Evolutionary conservation across 2,888 invertebrate genomes (phyloP), one percentile per base, ranked within the genome.

Genomic region (Drosophila barbarae): DNA sequence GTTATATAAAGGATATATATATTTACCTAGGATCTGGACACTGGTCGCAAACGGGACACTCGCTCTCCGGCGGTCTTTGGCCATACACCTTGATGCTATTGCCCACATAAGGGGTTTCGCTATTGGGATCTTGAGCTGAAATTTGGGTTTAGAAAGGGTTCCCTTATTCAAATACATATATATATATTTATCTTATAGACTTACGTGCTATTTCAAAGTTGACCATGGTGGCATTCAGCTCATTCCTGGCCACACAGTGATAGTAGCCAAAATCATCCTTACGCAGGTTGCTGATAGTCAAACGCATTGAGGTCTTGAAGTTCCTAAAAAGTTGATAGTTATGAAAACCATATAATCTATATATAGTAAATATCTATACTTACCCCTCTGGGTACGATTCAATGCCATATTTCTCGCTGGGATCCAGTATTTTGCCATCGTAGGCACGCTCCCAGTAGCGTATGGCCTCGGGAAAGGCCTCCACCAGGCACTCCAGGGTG

Each of bases 381-480:
- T 65, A 89, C 91, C 84, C 90, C 88, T 86, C 90, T 84, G 83
- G 92, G 90, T 76, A 90, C 85, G 86, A 91, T 90, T 91, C 91
- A 65, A 93, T 92, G 75, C 91, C 90, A 86, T 93, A 93, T 86
- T 94, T 94, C 61, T 92, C 92, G 56, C 90, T 90, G 36, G 88
- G 89, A 87, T 95, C 95, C 8, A 96, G 89, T 9, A 95, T 92
- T 30, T 93, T 91, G 3, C 95, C 95, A 78, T 95, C 94, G 5
- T 91, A 91, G 6, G 88, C 87, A 15, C 93, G 91, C 85, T 96
- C 95, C 97, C 97, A 97, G 77, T 95, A 96, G 52, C 94, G 91
- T 0, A 95, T 92, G 1, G 96, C 94, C 80, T 95, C 94, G 0
- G 97, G 97, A 90, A 93, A 96, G 0, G 96, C 96, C 90, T 97